Base-by-base conservation (phyloP, 2,888 invertebrate genomes). In the Coecobrya sp. region DNA sequence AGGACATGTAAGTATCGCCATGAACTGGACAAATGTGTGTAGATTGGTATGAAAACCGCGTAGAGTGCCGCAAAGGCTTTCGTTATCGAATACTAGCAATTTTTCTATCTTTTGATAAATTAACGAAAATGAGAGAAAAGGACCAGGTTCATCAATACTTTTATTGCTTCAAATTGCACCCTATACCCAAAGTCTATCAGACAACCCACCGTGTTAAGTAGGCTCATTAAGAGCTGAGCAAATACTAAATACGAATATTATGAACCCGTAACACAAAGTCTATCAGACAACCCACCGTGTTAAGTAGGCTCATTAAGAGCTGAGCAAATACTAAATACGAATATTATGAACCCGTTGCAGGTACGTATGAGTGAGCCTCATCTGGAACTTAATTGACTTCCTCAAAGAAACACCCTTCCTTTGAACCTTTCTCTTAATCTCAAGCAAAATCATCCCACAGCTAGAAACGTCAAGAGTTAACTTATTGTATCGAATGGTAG, bases 371-470 rank as follows among this genome's bases (percentile, higher is more conserved):
- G 22, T 62, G 62, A 62, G 25, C 16, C 11, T 1, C 4, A 8
- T 59, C 59, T 36, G 68, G 30, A 27, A 13, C 36, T 30, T 68
- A 30, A 68, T 68, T 68, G 68, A 68, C 68, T 68, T 68, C 68
- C 68, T 68, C 30, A 11, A 30, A 5, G 22, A 68, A 68, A 68
- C 1, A n/a, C 16, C 13, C 4, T 27, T 27, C 22, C 68, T 68
- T 68, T 68, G 16, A 68, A 65, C 13, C 10, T 49, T 2, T 13
- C 5, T 11, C 65, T 65, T 49, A 42, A 7, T 49, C 13, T 49
- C 10, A 36, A 36, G 36, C 36, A 36, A 36, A 36, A 52, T 59
- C 59, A 59, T 59, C 22, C 22, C 5, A 59, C 7, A 59, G 0
- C 27, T 27, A 65, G 65, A 36, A 27, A 11, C 65, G 25, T n/a